Percentiles rank a stretch among this genome's conserved stretches.
These are phyloP conservation scores for Dermolepida albohirtum DNA, from an alignment of 2,888 invertebrate species.

Conservation along the genomic window DNA sequence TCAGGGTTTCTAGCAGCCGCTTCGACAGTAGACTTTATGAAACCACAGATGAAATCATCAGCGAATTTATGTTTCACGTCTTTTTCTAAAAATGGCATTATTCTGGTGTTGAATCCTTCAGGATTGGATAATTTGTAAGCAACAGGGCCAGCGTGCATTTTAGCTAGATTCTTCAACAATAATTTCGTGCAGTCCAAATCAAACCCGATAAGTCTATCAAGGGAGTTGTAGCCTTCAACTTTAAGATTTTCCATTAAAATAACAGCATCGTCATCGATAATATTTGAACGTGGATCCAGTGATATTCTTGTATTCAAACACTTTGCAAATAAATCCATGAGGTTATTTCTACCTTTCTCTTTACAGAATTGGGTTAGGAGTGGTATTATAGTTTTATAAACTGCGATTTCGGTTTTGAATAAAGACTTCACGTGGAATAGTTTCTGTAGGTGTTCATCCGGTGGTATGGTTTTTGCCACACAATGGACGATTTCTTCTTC, in stretches of 20 bases:
- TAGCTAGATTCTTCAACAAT: slow-evolving; percentile 65
- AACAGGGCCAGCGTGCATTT: slow-evolving; percentile 69
- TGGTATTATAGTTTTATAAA: slow-evolving; percentile 66
- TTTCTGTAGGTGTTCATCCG: slow-evolving; percentile 64
- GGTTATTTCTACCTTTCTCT: slow-evolving; percentile 60
- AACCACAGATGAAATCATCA: slow-evolving; percentile 38
- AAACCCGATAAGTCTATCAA: slow-evolving; percentile 65
- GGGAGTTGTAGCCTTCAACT: slow-evolving; percentile 63
- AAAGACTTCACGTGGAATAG: slow-evolving; percentile 67
- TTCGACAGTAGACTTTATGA: slow-evolving; percentile 41
- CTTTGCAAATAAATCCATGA: slow-evolving; percentile 64
- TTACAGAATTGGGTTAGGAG: slow-evolving; percentile 63
- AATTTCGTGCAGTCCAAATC: slow-evolving; percentile 65
- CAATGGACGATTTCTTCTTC: slow-evolving; percentile 60
- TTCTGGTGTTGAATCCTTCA: slow-evolving; percentile 58
- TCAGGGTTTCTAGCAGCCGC: slow-evolving; percentile 36
- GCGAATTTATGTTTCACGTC: slow-evolving; percentile 13
- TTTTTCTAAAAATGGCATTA: slow-evolving; percentile 58
- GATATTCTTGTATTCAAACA: slow-evolving; percentile 66
- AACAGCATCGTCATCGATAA: slow-evolving; percentile 67
- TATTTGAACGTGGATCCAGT: slow-evolving; percentile 47
- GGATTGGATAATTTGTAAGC: slow-evolving; percentile 65
- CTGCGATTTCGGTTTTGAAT: slow-evolving; percentile 67
- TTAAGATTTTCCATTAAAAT: slow-evolving; percentile 69
- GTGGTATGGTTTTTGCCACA: slow-evolving; percentile 68